phyloP scores from a whole-genome alignment of 2,797 vertebrate species.

The Protosalanx chinensis region DNA sequence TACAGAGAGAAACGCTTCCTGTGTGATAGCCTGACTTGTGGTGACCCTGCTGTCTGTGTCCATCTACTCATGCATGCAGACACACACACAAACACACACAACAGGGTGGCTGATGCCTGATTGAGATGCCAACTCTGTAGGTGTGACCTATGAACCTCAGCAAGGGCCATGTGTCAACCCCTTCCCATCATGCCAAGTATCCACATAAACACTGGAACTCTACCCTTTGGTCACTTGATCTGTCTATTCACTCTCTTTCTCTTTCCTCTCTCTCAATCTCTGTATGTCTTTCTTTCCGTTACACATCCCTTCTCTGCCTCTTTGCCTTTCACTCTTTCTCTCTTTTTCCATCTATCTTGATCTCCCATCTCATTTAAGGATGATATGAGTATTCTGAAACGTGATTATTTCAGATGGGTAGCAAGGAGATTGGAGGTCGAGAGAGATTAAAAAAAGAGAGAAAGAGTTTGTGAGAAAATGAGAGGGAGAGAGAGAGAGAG shows the following conservation, averaged over 20 bases:
- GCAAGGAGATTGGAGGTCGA: too few species aligned
- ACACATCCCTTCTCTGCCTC: too few species aligned
- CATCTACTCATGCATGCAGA: neutral
- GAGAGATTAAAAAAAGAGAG: too few species aligned
- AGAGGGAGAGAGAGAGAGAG: too few species aligned
- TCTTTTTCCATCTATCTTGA: neutral
- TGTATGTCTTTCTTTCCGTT: too few species aligned
- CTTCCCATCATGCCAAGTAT: neutral
- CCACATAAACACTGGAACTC: neutral
- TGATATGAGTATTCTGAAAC: too few species aligned
- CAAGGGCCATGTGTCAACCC: neutral
- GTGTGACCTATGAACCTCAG: neutral
- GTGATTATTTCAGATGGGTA: too few species aligned
- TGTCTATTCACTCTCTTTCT: neutral
- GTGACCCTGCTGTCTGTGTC: conserved; percentile 4
- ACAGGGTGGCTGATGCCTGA: neutral
- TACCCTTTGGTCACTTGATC: neutral
- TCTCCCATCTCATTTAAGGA: too few species aligned
- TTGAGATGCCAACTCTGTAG: neutral
- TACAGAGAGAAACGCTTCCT: neutral
- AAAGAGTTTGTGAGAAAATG: too few species aligned
- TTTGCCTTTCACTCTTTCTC: neutral
- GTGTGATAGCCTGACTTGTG: neutral
- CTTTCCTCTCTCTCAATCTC: too few species aligned
- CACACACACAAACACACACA: conserved; percentile 8